These are phyloP conservation scores for Sceliomorpha sp. DNA, from an alignment of 2,888 invertebrate genomes.

Conservation along the genomic window DNA sequence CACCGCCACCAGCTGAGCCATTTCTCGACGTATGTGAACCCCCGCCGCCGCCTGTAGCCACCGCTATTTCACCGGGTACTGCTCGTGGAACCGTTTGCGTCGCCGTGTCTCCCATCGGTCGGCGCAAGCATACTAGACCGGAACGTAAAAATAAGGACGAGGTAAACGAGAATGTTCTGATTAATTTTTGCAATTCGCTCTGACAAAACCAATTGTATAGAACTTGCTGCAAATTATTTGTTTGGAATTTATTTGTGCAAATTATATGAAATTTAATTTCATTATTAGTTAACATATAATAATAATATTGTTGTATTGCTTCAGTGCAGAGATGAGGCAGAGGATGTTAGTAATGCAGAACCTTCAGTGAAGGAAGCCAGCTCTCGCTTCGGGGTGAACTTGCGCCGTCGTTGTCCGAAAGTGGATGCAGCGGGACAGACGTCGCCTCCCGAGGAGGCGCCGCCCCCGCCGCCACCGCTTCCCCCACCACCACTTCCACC, in stretches of 20 bases:
- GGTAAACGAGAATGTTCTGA: slow-evolving; percentile 35
- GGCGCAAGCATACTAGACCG: slow-evolving; percentile 70
- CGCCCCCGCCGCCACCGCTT: slow-evolving; percentile 70
- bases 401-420: slow-evolving; percentile 84
- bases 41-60: slow-evolving; percentile 49
- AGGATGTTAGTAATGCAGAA: slow-evolving; percentile 83
- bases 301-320: slow-evolving; percentile 3
- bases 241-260: too few relatives aligned
- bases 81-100: slow-evolving; percentile 38
- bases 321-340: slow-evolving; percentile 37
- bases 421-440: slow-evolving; percentile 79
- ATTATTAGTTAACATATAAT: not conserved
- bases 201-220: too few relatives aligned
- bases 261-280: too few relatives aligned
- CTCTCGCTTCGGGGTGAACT: slow-evolving; percentile 86
- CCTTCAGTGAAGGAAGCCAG: slow-evolving; percentile 88
- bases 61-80: slow-evolving; percentile 58
- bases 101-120: slow-evolving; percentile 66
- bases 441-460: slow-evolving; percentile 80
- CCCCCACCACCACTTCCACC: slow-evolving; percentile 80
- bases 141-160: slow-evolving; percentile 67
- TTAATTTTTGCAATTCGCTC: too few relatives aligned
- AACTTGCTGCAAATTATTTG: too few relatives aligned
- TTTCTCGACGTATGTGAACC: slow-evolving; percentile 61
- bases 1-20: slow-evolving; percentile 84